phyloP scores from a whole-genome alignment of 2,113 vertebrate genomes.

The Corydoras sp. region DNA sequence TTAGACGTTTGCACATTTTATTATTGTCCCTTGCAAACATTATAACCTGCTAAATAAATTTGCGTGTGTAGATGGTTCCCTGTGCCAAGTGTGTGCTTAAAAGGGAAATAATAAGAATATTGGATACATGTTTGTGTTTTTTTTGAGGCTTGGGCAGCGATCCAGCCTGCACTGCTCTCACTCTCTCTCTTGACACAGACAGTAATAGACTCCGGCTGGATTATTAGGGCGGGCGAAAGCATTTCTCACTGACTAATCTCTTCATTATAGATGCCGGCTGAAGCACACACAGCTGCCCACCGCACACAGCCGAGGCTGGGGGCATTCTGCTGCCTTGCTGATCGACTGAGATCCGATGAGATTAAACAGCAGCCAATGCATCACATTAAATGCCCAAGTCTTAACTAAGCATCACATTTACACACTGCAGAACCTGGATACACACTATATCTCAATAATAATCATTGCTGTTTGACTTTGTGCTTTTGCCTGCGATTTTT shows the following conservation, averaged over 20 bases:
- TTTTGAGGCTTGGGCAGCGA: slow-evolving; percentile 16
- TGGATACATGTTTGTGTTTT: not conserved
- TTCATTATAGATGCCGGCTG: slow-evolving; percentile 26
- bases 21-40: not conserved
- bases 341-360: not conserved
- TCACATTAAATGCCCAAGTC: not conserved
- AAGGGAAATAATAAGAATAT: slow-evolving; percentile 3
- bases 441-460: not conserved
- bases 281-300: slow-evolving; percentile 19
- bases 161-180: slow-evolving; percentile 22
- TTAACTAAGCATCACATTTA: too few species aligned
- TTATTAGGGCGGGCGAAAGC: slow-evolving; percentile 26
- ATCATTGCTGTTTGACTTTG: too few species aligned
- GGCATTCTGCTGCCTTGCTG: not conserved
- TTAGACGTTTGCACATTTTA: not conserved
- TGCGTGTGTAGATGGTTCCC: not conserved
- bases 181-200: slow-evolving; percentile 22
- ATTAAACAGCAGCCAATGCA: not conserved
- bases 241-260: slow-evolving; percentile 35
- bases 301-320: not conserved
- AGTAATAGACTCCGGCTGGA: slow-evolving; percentile 29
- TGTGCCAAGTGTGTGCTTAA: not conserved
- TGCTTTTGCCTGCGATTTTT: too few species aligned
- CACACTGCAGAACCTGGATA: too few species aligned
- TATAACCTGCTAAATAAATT: too few species aligned